phyloP scores from a whole-genome alignment of 2,113 vertebrate species.

The Motacilla alba region DNA sequence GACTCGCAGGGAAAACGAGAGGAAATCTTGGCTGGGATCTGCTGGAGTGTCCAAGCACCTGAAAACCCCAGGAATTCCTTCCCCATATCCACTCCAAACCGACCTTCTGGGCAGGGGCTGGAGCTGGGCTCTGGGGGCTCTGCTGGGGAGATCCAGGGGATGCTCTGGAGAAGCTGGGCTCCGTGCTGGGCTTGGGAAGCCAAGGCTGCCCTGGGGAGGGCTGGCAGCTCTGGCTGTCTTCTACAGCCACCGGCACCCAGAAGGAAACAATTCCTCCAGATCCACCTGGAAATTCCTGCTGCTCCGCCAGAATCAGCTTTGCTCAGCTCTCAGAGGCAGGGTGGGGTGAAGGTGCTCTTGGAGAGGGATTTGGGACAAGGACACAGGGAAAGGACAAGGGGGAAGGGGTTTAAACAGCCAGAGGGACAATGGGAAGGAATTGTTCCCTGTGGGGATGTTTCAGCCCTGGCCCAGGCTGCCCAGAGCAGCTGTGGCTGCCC shows the following conservation, averaged over 20 bases:
- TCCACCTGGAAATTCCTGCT: rapidly evolving
- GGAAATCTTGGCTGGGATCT: background rate
- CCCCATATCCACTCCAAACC: background rate
- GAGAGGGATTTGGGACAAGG: background rate
- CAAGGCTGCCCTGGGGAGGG: background rate
- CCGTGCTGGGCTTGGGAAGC: background rate
- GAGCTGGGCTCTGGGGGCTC: background rate
- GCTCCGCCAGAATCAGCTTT: background rate
- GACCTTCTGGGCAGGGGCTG: background rate
- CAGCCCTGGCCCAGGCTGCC: background rate
- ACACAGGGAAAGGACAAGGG: background rate
- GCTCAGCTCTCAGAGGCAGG: rapidly evolving
- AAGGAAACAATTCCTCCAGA: rapidly evolving
- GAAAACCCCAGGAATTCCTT: background rate
- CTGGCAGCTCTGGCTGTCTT: background rate
- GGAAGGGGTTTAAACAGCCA: rapidly evolving
- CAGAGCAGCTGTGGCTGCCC: background rate
- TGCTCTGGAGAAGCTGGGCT: background rate
- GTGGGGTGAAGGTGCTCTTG: background rate
- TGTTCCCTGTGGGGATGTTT: rapidly evolving
- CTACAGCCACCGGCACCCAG: rapidly evolving
- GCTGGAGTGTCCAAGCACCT: background rate
- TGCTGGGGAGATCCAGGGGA: background rate
- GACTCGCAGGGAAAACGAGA: background rate
- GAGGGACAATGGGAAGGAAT: background rate